phyloP scores from a whole-genome alignment of 2,797 vertebrate species.

The Bucorvus abyssinicus region DNA sequence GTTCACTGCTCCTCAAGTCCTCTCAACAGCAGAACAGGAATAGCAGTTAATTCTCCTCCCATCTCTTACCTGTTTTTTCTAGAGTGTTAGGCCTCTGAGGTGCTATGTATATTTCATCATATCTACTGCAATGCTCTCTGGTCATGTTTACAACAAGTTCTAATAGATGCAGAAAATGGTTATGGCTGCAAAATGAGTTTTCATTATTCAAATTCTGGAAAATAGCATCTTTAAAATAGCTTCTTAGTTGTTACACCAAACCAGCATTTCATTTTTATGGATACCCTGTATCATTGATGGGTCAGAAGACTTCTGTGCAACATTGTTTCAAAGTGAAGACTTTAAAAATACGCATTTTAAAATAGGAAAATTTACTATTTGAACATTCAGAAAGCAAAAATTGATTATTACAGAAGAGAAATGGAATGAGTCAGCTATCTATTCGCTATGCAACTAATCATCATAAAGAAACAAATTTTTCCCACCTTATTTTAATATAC shows the following conservation, averaged over 20 bases:
- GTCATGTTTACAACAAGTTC: background rate
- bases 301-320: background rate
- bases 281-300: background rate
- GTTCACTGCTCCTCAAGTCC: background rate
- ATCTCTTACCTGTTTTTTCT: background rate
- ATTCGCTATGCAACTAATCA: background rate
- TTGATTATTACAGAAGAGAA: background rate
- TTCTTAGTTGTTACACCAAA: background rate
- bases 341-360: background rate
- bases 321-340: background rate
- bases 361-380: background rate
- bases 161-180: background rate
- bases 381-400: slow-evolving; percentile 1
- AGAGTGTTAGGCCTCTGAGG: background rate
- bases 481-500: background rate
- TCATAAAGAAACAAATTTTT: slow-evolving; percentile 17
- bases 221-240: background rate
- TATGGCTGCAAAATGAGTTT: background rate
- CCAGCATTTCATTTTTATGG: background rate
- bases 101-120: background rate
- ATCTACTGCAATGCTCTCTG: background rate
- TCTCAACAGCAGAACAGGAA: background rate
- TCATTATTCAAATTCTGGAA: background rate
- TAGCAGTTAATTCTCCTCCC: background rate
- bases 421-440: background rate